Conservation (phyloP, 2,113 vertebrate genomes). For the Gila orcuttii region DNA sequence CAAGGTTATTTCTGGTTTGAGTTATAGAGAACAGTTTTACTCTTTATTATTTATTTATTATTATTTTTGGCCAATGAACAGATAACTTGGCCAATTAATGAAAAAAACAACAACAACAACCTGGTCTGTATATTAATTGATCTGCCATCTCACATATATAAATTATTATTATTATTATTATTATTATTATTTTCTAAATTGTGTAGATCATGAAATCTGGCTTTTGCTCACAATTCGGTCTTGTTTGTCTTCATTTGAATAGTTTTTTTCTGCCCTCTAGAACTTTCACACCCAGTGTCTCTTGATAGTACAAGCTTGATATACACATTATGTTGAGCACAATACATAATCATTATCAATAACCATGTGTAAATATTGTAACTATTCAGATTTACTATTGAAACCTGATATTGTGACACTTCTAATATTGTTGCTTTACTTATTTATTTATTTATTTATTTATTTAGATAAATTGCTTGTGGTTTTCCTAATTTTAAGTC, state of each 20-base stretch:
- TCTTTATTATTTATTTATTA: too few relatives aligned
- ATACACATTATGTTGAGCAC: not conserved
- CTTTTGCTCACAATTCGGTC: too few relatives aligned
- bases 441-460: not conserved
- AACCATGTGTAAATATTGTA: not conserved
- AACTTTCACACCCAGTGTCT: not conserved
- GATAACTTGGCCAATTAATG: too few relatives aligned
- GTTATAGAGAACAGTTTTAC: not conserved
- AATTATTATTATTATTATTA: not conserved
- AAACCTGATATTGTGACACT: not conserved
- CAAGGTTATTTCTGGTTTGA: not conserved
- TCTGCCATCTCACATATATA: too few relatives aligned
- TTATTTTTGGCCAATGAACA: too few relatives aligned
- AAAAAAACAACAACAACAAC: too few relatives aligned
- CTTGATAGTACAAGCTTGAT: not conserved
- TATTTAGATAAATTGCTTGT: constrained; percentile 1
- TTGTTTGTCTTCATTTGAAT: too few relatives aligned
- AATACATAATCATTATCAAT: not conserved
- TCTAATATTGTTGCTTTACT: not conserved
- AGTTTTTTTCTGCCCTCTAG: not conserved
- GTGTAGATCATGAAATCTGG: too few relatives aligned
- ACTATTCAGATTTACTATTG: not conserved
- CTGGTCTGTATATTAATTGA: too few relatives aligned
- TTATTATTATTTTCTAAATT: not conserved
- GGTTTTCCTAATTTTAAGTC: constrained; percentile 13